Conservation (phyloP, 1,140 invertebrate genomes). For the Atta colombica region DNA sequence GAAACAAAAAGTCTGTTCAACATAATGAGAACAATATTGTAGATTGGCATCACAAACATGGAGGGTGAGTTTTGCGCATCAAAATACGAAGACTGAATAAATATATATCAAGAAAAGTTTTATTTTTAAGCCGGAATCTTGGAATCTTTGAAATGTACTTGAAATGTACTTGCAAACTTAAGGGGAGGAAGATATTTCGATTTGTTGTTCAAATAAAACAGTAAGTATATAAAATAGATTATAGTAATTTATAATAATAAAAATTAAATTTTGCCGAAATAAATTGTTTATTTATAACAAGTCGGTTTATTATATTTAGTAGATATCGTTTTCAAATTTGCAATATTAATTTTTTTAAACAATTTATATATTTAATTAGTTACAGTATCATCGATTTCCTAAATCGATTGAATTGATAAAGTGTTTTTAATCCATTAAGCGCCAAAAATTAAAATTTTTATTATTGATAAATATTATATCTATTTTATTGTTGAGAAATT, state of each 20-base stretch:
- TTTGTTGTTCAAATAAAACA: not conserved
- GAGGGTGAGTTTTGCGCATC: not conserved
- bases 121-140: not conserved
- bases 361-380: not conserved
- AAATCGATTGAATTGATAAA: not conserved
- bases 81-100: conserved; percentile 33
- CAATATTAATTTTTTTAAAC: not conserved
- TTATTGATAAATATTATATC: not conserved
- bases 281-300: not conserved
- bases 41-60: conserved; percentile 2
- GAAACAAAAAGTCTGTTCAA: conserved; percentile 13
- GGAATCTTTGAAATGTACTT: not conserved
- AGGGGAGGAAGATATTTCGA: not conserved
- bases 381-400: not conserved
- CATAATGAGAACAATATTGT: not conserved
- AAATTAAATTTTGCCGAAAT: conserved; percentile 13
- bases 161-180: conserved; percentile 2
- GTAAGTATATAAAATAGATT: not conserved
- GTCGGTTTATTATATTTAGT: not conserved
- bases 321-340: not conserved
- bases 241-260: not conserved
- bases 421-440: not conserved
- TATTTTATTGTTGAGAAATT: not conserved
- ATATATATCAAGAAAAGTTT: conserved; percentile 24
- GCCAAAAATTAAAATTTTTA: not conserved